Percentiles rank a stretch among this genome's conserved stretches.
phyloP scores from a whole-genome alignment of 2,113 vertebrate genomes.

The Pteronura brasiliensis region DNA sequence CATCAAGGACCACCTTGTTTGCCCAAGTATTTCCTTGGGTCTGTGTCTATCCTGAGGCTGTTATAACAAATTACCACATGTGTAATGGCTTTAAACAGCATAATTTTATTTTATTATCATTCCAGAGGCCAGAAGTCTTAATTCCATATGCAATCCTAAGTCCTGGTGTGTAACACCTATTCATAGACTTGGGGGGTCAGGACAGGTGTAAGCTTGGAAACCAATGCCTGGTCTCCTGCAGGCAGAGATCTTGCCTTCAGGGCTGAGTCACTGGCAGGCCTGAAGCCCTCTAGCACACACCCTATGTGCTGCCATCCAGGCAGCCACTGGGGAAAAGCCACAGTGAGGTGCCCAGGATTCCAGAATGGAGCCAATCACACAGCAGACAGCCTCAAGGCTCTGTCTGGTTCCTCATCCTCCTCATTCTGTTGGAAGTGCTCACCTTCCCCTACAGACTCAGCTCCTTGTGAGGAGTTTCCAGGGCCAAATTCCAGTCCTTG shows the following conservation, averaged over 20 bases:
- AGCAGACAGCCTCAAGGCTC: rapidly evolving
- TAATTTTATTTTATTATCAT: background rate
- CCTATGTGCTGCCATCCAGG: background rate
- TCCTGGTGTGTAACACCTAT: no score
- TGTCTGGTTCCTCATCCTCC: background rate
- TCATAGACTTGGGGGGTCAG: no score
- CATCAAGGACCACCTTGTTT: background rate
- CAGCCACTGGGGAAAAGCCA: background rate
- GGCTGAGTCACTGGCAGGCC: background rate
- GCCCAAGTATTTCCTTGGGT: background rate
- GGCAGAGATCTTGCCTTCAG: background rate
- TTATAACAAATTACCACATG: background rate
- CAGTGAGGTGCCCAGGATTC: background rate
- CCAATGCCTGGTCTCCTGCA: background rate
- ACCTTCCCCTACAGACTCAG: background rate
- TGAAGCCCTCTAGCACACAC: no score
- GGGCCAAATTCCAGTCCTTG: no score
- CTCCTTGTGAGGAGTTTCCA: background rate
- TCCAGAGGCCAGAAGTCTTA: background rate
- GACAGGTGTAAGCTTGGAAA: background rate
- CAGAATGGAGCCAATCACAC: background rate
- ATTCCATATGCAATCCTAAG: background rate
- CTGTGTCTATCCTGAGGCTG: background rate
- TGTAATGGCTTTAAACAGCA: background rate
- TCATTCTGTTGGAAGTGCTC: background rate